Evolutionary conservation across 2,797 vertebrate species (phyloP), one percentile per base, ranked within the genome.

Genomic region (Hylomyscus alleni): DNA sequence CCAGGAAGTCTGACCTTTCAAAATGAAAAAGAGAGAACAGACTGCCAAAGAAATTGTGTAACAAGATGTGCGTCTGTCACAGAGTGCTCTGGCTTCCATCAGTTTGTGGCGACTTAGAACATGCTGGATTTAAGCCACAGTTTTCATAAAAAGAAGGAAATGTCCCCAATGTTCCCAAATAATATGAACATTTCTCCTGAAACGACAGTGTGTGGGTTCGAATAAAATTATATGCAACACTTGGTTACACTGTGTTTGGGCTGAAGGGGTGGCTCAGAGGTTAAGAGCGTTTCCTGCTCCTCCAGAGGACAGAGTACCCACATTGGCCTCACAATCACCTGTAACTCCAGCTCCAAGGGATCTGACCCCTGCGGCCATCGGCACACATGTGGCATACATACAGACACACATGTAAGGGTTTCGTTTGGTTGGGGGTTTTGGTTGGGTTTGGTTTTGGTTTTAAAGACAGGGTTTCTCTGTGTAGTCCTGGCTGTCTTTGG

Each of bases 1-100:
- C 86, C 82, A 67, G 92, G 80, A 92, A 96, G 90, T 96, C 77
- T 96, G 96, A 96, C 93, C 96, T 98, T 96, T 90, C 78, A 95
- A 96, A 96, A 69, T 93, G 76, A 93, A 37, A 90, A 95, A 95
- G 47, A 14, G 76, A 65, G 87, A 75, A 87, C 95, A 92, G 94
- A 52, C 85, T 73, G 62, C 93, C 95, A 85, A 54, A 92, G 91
- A 93, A 90, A 78, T 97, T 77, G 14, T 90, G 15, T 80, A 91
- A 95, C 67, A 83, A 93, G 73, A 92, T 87, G 52, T 94, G 52
- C 87, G 80, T 97, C 80, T 95, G 86, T 95, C 78, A 81, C 14
- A 92, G 29, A 62, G 81, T 82, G 76, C 88, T 97, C 95, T 97
- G 95, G 91, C 76, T 96, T 97, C 94, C 95, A 72, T 97, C 92